phyloP scores from a whole-genome alignment of 92 coral and sea anemone species.

The Zoanthus sansibaricus region DNA sequence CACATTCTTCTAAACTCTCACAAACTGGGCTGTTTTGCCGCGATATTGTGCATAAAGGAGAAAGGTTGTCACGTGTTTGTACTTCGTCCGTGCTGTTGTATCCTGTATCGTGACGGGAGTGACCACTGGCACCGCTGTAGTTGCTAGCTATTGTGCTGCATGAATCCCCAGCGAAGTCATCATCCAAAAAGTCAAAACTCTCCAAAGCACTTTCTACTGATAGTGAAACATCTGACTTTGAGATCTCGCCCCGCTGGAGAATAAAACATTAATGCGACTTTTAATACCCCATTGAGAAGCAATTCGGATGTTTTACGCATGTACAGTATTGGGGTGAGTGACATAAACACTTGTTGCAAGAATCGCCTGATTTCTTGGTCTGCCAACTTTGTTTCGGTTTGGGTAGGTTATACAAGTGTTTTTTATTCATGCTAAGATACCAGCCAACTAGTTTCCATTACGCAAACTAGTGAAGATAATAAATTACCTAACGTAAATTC shows the following conservation, averaged over 20 bases:
- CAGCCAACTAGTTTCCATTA: too few relatives aligned
- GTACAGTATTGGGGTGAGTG: too few relatives aligned
- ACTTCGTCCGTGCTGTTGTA: slow-evolving; percentile 93
- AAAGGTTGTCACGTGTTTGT: slow-evolving; percentile 12
- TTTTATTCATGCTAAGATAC: too few relatives aligned
- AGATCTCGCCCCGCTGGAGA: slow-evolving; percentile 78
- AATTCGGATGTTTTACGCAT: too few relatives aligned
- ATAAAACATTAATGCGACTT: neutral
- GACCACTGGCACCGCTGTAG: slow-evolving; percentile 82
- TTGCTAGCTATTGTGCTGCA: slow-evolving; percentile 80
- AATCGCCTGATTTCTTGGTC: too few relatives aligned
- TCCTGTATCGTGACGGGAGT: slow-evolving; percentile 87
- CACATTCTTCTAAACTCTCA: slow-evolving; percentile 54
- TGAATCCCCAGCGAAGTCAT: slow-evolving; percentile 77
- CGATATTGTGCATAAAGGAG: neutral
- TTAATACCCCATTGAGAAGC: too few relatives aligned
- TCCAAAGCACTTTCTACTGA: slow-evolving; percentile 98
- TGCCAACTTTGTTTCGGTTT: too few relatives aligned
- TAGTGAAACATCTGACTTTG: slow-evolving; percentile 82
- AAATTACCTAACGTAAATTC: too few relatives aligned
- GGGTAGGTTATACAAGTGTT: too few relatives aligned
- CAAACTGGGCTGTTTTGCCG: neutral
- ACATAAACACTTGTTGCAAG: too few relatives aligned
- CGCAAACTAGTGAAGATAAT: too few relatives aligned
- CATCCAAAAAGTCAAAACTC: slow-evolving; percentile 94